phyloP scores from a whole-genome alignment of 64 coral and sea anemone species.

The Exaiptasia diaphana region DNA sequence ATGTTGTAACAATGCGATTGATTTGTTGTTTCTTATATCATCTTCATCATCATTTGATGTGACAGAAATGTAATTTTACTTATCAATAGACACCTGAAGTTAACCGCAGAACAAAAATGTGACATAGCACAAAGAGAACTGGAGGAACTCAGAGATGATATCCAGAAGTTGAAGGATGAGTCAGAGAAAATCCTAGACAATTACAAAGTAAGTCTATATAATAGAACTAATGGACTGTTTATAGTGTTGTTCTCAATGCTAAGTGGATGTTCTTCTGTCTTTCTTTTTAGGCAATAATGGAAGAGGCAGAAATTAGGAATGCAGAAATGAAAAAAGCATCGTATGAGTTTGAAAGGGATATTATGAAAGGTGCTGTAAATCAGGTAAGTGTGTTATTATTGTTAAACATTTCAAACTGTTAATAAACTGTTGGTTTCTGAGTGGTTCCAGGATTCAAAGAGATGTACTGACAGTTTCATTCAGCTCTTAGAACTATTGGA shows the following conservation, averaged over 20 bases:
- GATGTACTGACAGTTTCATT: too few relatives aligned
- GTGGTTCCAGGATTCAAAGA: not conserved
- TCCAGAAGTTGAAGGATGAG: slow-evolving; percentile 88
- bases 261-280: not conserved
- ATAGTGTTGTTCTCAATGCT: not conserved
- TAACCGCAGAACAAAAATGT: slow-evolving; percentile 97
- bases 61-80: too few relatives aligned
- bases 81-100: slow-evolving; percentile 84
- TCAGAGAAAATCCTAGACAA: slow-evolving; percentile 98
- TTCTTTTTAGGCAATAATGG: slow-evolving; percentile 90
- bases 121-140: slow-evolving; percentile 96
- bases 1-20: too few relatives aligned
- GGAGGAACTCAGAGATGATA: slow-evolving; percentile 97
- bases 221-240: not conserved
- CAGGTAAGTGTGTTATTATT: slow-evolving; percentile 42
- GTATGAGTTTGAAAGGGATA: slow-evolving; percentile 98
- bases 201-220: slow-evolving; percentile 62
- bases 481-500: too few relatives aligned
- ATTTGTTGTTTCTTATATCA: not conserved
- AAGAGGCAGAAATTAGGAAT: slow-evolving; percentile 97
- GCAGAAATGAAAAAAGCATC: slow-evolving; percentile 96
- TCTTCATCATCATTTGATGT: not conserved
- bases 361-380: slow-evolving; percentile 95
- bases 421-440: too few relatives aligned
- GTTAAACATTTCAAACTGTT: not conserved